These are phyloP conservation scores for Esperia sulphurella DNA, from an alignment of 2,888 invertebrate genomes.

Conservation along the genomic window DNA sequence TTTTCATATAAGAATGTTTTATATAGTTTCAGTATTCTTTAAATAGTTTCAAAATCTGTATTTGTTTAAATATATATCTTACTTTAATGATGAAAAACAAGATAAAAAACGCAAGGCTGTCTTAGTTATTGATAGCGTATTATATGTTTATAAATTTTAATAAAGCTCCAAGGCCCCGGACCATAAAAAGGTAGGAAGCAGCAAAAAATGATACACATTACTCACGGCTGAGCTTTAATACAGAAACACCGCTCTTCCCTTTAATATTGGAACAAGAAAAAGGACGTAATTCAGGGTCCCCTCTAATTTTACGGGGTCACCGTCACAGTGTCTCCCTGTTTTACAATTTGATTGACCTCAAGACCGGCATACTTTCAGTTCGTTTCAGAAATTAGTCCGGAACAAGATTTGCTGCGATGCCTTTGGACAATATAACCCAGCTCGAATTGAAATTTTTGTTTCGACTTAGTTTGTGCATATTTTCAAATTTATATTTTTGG, in stretches of 20 bases:
- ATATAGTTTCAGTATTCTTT: no score
- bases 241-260: constrained; percentile 18
- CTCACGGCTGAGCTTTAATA: constrained; percentile 35
- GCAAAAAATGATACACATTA: constrained; percentile 52
- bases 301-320: constrained; percentile 35
- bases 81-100: neutral
- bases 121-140: constrained; percentile 47
- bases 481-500: no score
- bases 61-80: no score
- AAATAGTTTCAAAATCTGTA: no score
- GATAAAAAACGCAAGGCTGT: constrained; percentile 7
- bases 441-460: no score
- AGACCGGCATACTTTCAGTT: neutral
- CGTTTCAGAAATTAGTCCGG: neutral
- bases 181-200: constrained; percentile 40
- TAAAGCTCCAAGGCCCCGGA: constrained; percentile 32
- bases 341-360: constrained; percentile 45
- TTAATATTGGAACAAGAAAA: constrained; percentile 41
- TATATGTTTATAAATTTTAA: constrained; percentile 45
- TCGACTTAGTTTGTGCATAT: no score
- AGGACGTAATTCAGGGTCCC: constrained; percentile 36
- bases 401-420: neutral
- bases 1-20: no score
- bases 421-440: no score
- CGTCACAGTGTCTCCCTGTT: constrained; percentile 27